Conservation (phyloP, 2,113 vertebrate species). For the Pomatorhinus ruficollis region DNA sequence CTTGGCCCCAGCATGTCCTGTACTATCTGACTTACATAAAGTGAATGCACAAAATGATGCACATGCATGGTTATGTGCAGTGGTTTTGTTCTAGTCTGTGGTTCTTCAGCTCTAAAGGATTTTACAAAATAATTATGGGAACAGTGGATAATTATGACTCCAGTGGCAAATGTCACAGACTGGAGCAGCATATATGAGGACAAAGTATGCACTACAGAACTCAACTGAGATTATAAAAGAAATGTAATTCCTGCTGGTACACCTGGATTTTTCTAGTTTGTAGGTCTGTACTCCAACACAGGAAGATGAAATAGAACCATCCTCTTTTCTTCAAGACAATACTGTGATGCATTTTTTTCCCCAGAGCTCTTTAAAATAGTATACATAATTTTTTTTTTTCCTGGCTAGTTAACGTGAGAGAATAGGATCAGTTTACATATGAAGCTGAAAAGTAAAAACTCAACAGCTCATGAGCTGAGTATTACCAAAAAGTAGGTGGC, state of each 20-base stretch:
- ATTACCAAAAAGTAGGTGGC: not conserved
- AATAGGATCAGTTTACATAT: not conserved
- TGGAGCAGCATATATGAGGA: not conserved
- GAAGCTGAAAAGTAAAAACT: not conserved
- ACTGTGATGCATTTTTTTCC: not conserved
- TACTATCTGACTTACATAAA: not conserved
- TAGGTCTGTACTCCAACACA: not conserved
- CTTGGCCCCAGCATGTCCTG: not conserved
- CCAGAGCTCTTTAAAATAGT: not conserved
- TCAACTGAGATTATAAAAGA: not conserved
- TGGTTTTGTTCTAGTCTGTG: not conserved
- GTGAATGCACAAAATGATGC: not conserved
- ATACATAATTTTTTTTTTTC: not conserved
- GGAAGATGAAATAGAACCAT: not conserved
- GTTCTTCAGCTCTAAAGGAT: not conserved
- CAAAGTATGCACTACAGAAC: not conserved
- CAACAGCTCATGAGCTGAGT: not conserved
- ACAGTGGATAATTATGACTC: not conserved
- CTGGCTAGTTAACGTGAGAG: not conserved
- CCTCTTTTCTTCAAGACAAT: not conserved
- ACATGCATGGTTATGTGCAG: not conserved
- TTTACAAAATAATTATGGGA: not conserved
- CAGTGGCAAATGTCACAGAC: not conserved
- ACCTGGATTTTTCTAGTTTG: not conserved
- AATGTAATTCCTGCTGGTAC: not conserved